Base-by-base conservation (phyloP, 2,888 invertebrate species). In the Ecdyonurus torrentis region DNA sequence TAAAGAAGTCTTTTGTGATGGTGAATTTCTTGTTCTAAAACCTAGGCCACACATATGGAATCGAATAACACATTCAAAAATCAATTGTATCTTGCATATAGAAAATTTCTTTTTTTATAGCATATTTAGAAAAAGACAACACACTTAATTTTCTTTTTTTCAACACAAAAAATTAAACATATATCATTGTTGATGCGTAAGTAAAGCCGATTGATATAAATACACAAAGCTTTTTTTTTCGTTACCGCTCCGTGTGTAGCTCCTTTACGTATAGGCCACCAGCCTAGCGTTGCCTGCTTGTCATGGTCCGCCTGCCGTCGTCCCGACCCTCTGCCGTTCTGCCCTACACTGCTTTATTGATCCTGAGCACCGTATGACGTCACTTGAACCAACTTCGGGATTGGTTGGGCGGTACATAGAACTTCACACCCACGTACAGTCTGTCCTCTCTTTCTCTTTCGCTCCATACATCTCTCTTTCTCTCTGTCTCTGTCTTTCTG, bases 1-100 rank as follows among this genome's bases (percentile, higher is more conserved):
- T 74, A 93, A 86, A 78, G 91, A 91, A 79, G 93, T 93, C 84
- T 91, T 92, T 83, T 92, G 92, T 80, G 91, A 92, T 83, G 93
- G 93, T 83, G 90, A 91, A 82, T 93, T 93, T 80, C 91, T 89
- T 78, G 92, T 92, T 81, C 87, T 91, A 86, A 91, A 91, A 81
- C 87, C 89, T 87, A 91, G 85, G 83, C 91, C 90, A 83, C 88
- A 91, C 92, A 92, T 92, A 55, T 55, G 55, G 55, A 22, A 55
- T 37, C 37, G 15, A 37, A 37, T 37, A 37, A 37, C 37, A 37
- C 37, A 37, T 37, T 37, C 37, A 37, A 37, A 37, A 37, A 37
- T 37, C 37, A 37, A 37, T 37, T 37, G 37, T 37, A 37, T 37
- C 37, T 37, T 37, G 37, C 37, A 37, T 37, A 37, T 37, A 37